These are phyloP conservation scores for Gobionotothen gibberifrons DNA, from an alignment of 2,797 vertebrate species.

Conservation along the genomic window DNA sequence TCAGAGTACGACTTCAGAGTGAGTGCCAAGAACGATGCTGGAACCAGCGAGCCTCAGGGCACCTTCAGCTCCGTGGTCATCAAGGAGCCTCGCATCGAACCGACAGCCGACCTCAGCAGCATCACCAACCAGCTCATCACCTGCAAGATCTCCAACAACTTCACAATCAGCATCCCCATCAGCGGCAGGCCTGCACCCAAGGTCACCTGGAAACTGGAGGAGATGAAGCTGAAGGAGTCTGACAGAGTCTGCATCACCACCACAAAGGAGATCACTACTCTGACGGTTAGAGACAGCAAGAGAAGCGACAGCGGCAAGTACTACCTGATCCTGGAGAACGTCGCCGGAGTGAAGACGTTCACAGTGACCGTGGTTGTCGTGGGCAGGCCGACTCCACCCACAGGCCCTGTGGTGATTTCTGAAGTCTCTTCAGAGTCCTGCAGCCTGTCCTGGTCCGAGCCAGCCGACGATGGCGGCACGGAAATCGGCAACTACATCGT, in stretches of 20 bases:
- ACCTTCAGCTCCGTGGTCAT: conserved; percentile 95
- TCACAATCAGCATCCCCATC: conserved; percentile 96
- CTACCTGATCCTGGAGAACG: conserved; percentile 94
- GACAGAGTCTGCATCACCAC: conserved; percentile 93
- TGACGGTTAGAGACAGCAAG: conserved; percentile 95
- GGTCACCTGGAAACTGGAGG: conserved; percentile 97
- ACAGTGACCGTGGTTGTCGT: conserved; percentile 93
- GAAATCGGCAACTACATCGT: conserved; percentile 98
- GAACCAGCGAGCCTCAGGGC: conserved; percentile 93
- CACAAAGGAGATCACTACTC: conserved; percentile 91
- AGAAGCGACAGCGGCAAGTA: conserved; percentile 98
- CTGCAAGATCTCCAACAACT: conserved; percentile 92
- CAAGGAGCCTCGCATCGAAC: conserved; percentile 97
- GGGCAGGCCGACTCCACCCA: conserved; percentile 91
- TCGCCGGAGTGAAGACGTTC: conserved; percentile 94
- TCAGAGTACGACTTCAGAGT: conserved; percentile 98
- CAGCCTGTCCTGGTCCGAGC: conserved; percentile 91
- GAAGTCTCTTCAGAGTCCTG: conserved; percentile 95
- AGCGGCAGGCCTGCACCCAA: conserved; percentile 95
- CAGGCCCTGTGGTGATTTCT: conserved; percentile 92
- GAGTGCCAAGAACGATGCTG: conserved; percentile 94
- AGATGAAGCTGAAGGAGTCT: conserved; percentile 98
- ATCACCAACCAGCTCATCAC: conserved; percentile 97
- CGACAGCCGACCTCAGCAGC: conserved; percentile 96
- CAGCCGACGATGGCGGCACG: conserved; percentile 93